Evolutionary conservation across 2,113 vertebrate species (phyloP).

Genomic region (Loxodonta africana): DNA sequence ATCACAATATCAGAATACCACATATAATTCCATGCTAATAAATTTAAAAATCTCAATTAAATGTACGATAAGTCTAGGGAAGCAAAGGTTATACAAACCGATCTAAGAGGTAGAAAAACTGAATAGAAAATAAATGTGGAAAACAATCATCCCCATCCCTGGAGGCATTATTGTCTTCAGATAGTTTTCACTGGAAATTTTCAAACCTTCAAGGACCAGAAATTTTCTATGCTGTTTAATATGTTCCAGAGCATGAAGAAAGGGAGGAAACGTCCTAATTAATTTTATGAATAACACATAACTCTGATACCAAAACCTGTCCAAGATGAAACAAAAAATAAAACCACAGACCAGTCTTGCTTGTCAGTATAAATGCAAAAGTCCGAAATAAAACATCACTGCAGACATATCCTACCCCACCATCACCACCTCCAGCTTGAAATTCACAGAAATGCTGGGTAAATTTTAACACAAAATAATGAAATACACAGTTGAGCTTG

Average conservation of each 20-base stretch:
- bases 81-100: conserved; percentile 4
- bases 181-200: conserved; percentile 31
- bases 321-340: conserved; percentile 79
- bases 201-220: conserved; percentile 70
- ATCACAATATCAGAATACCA: conserved; percentile 3
- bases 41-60: conserved; percentile 61
- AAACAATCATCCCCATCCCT: neutral
- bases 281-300: conserved; percentile 81
- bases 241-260: conserved; percentile 71
- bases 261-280: conserved; percentile 75
- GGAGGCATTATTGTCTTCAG: conserved; percentile 10
- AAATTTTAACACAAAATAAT: conserved; percentile 17
- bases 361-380: conserved; percentile 64
- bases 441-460: neutral
- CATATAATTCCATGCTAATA: conserved; percentile 44
- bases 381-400: conserved; percentile 48
- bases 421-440: neutral
- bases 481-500: neutral
- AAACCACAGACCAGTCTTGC: conserved; percentile 68
- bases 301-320: conserved; percentile 64
- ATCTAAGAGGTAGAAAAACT: conserved; percentile 41
- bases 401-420: neutral
- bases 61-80: conserved; percentile 51
- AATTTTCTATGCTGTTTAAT: conserved; percentile 69
- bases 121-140: conserved; percentile 26